Conservation (phyloP, 2,113 vertebrate genomes). For the Malaclemys terrapin region DNA sequence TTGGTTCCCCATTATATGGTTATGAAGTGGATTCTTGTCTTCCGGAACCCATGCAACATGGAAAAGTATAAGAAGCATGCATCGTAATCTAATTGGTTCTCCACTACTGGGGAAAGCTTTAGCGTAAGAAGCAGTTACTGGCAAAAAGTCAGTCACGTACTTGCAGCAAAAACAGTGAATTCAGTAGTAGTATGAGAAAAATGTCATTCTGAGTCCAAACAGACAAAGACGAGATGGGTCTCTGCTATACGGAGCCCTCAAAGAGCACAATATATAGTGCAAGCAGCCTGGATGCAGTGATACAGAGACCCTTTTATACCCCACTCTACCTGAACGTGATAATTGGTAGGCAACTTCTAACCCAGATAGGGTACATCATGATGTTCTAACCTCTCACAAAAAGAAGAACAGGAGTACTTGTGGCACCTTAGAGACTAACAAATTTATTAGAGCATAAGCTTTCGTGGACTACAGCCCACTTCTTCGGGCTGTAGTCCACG, state of each 20-base stretch:
- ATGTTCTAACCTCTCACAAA: background rate
- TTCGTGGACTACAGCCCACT: too few relatives aligned
- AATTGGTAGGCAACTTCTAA: background rate
- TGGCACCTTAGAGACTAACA: too few relatives aligned
- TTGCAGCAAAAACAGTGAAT: background rate
- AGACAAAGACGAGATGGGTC: too few relatives aligned
- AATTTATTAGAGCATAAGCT: too few relatives aligned
- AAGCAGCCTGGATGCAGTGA: background rate
- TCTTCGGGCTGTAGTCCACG: too few relatives aligned
- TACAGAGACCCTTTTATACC: background rate
- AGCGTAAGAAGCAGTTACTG: background rate
- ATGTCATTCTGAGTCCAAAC: background rate
- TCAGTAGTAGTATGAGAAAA: background rate
- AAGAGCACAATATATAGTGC: background rate
- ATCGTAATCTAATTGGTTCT: background rate
- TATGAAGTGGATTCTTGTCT: background rate
- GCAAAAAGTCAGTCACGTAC: background rate
- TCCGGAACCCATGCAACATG: background rate
- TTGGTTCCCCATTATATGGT: background rate
- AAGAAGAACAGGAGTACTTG: too few relatives aligned
- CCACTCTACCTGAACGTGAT: too few relatives aligned
- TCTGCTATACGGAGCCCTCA: too few relatives aligned
- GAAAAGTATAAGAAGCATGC: background rate
- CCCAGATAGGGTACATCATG: accelerated
- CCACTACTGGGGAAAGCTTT: background rate